Base-by-base conservation (phyloP, 1,140 invertebrate genomes). In the Drosophila ohnishii region DNA sequence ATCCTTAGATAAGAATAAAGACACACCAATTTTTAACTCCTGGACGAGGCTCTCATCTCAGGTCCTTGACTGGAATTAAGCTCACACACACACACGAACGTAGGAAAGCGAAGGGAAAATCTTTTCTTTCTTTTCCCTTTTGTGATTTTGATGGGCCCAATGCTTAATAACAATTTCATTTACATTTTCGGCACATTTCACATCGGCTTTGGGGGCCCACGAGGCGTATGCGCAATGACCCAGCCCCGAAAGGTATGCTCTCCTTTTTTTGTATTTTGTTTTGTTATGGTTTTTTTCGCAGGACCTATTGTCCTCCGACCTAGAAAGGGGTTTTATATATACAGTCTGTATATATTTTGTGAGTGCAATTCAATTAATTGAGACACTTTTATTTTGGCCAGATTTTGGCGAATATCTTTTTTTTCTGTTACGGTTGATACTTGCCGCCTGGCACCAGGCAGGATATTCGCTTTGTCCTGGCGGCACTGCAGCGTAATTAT, bases 161-260 rank as follows among this genome's bases (percentile, higher is more conserved):
- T 81, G 73, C 78, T 67, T 58, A 78, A 74, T 45, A 78, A 74
- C 67, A 81, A 79, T 79, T 83, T 83, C 63, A 75, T 83, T 84
- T 71, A 75, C 65, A 84, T 84, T 80, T 84, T 80, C 44, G 44
- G 40, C 51, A 37, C 71, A 83, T 65, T 84, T 80, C 55, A 62
- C 56, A 70, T 75, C 35, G 64, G 40, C 45, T 42, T 78, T 59
- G 32, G 45, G 45, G 50, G 69, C 59, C 58, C 50, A 75, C 28
- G 59, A 32, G 40, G 60, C 50, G 75, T 66, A 51, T 65, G 48
- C 48, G 40, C 47, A 62, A 40, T 51, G 53, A 47, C 39, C 77
- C 34, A n/a, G 30, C 34, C 30, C 50, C 56, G 19, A 82, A 64
- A 75, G 66, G 73, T 64, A 72, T 72, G 32, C 45, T 35, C 5